Percentiles rank a stretch among this genome's conserved stretches.
Evolutionary conservation across 2,113 vertebrate genomes (phyloP).

Genomic region (Meriones unguiculatus): DNA sequence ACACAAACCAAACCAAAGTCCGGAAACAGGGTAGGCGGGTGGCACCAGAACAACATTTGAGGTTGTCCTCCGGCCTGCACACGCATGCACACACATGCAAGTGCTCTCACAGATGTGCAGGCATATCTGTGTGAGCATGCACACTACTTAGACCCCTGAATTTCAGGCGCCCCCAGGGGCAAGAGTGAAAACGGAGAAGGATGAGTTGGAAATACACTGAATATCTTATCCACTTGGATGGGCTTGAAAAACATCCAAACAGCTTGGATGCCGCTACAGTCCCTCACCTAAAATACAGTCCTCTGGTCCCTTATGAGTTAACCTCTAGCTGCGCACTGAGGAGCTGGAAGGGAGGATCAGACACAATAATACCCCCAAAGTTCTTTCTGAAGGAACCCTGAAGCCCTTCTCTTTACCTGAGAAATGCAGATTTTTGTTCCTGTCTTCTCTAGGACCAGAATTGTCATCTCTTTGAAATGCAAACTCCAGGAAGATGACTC

Average conservation of each 20-base stretch:
- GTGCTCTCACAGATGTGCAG: background rate
- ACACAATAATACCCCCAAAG: background rate
- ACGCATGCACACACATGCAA: background rate
- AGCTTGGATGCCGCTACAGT: background rate
- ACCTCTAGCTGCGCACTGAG: background rate
- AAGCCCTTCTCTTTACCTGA: background rate
- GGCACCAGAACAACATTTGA: background rate
- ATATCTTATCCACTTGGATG: background rate
- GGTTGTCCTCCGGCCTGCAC: background rate
- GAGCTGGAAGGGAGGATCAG: background rate
- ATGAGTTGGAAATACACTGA: background rate
- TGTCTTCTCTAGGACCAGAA: background rate
- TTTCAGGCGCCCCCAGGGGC: background rate
- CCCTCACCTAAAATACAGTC: background rate
- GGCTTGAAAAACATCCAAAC: background rate
- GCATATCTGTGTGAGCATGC: no score
- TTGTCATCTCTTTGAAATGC: slow-evolving; percentile 1
- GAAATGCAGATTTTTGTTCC: background rate
- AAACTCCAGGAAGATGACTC: slow-evolving; percentile 3
- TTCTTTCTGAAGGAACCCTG: background rate
- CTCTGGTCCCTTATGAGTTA: background rate
- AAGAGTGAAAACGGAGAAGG: background rate
- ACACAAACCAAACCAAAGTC: background rate
- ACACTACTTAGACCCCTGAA: background rate
- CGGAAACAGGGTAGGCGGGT: background rate